These are phyloP conservation scores for Salvelinus alpinus DNA, from an alignment of 2,113 vertebrate species.

Conservation along the genomic window DNA sequence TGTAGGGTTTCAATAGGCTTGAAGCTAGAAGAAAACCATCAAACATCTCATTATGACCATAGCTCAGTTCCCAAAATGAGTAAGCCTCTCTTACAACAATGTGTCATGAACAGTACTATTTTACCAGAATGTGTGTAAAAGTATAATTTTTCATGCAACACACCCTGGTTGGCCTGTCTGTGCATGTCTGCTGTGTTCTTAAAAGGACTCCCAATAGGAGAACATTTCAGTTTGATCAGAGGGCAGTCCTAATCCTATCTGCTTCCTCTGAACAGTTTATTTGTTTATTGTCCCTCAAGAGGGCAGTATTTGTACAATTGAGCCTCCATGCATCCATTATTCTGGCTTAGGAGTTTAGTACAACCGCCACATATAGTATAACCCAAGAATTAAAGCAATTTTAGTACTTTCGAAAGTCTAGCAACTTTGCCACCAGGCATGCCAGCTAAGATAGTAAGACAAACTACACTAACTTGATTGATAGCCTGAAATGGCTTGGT, in stretches of 20 bases:
- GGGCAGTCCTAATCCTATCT: background rate
- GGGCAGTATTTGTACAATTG: slow-evolving; percentile 71
- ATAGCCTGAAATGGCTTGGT: too few species aligned
- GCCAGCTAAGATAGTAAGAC: too few species aligned
- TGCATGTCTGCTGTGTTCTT: background rate
- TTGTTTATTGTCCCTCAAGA: slow-evolving; percentile 67
- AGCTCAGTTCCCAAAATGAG: slow-evolving; percentile 37
- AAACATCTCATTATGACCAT: slow-evolving; percentile 33
- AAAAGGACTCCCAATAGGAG: background rate
- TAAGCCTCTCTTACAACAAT: too few species aligned
- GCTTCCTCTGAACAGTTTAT: background rate
- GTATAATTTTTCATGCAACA: too few species aligned
- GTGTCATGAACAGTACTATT: slow-evolving; percentile 14
- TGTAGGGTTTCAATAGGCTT: slow-evolving; percentile 8
- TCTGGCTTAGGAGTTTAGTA: too few species aligned
- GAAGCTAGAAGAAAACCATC: background rate
- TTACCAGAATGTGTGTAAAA: background rate
- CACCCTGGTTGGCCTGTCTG: too few species aligned
- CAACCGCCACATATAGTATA: too few species aligned
- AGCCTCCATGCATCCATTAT: slow-evolving; percentile 14
- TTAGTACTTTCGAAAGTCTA: too few species aligned
- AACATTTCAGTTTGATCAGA: background rate
- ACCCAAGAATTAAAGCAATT: too few species aligned
- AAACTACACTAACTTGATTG: too few species aligned
- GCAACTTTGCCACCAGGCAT: too few species aligned